Percentiles rank a stretch among this genome's conserved stretches.
Evolutionary conservation across 2,113 vertebrate species (phyloP).

Genomic region (rabbit (Oryctolagus cuniculus)): DNA sequence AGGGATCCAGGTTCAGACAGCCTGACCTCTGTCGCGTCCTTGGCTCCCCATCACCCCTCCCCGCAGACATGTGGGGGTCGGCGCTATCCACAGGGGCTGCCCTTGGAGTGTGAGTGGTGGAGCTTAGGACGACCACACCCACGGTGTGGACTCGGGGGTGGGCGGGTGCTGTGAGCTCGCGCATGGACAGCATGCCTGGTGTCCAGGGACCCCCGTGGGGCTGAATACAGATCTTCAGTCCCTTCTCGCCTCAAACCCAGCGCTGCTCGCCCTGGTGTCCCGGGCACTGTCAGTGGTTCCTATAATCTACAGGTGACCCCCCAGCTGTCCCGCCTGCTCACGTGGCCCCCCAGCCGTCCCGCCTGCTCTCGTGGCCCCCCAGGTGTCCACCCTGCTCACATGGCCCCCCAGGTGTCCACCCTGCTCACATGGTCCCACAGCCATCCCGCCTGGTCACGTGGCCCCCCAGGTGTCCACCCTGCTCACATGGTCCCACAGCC

Average conservation of each 20-base stretch:
- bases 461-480: no score
- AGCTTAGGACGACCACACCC: neutral
- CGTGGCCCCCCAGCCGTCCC: no score
- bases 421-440: no score
- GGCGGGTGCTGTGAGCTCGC: neutral
- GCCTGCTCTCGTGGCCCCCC: no score
- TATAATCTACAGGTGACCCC: constrained; percentile 24
- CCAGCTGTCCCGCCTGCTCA: neutral
- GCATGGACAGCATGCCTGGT: no score
- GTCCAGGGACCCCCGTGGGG: no score
- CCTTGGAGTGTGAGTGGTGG: neutral
- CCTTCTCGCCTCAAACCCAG: neutral
- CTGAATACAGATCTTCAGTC: neutral
- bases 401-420: no score
- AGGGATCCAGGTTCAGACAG: neutral
- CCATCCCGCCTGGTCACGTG: no score
- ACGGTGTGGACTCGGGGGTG: no score
- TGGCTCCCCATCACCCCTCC: neutral
- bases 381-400: no score
- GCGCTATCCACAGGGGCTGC: neutral
- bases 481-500: no score
- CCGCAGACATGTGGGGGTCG: neutral
- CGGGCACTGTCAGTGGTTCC: constrained; percentile 62
- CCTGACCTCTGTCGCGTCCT: neutral
- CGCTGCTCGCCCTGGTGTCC: neutral